Percentiles rank a stretch among this genome's conserved stretches.
Evolutionary conservation across 2,113 vertebrate genomes (phyloP).

Genomic region (Sporophila hypoxantha): DNA sequence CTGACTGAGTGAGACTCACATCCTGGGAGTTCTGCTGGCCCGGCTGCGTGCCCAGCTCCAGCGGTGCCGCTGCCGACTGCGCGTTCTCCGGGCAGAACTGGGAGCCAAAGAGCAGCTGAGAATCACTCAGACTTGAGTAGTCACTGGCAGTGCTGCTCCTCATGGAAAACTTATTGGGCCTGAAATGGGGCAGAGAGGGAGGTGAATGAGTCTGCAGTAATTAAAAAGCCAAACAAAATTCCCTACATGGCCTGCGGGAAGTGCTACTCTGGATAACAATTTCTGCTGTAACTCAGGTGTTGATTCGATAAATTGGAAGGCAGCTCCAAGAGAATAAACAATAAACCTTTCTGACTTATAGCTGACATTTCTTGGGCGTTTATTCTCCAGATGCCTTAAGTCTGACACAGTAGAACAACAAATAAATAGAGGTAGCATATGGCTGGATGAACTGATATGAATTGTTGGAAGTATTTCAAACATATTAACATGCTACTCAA

Average conservation of each 20-base stretch:
- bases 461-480: slow-evolving; percentile 10
- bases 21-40: slow-evolving; percentile 84
- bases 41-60: slow-evolving; percentile 63
- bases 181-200: slow-evolving; percentile 35
- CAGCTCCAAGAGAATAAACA: not conserved
- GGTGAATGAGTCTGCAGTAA: not conserved
- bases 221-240: not conserved
- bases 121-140: slow-evolving; percentile 79
- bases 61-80: slow-evolving; percentile 66
- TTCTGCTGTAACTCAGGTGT: not conserved
- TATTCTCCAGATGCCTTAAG: not conserved
- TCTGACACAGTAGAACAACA: not conserved
- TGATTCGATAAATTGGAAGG: not conserved
- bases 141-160: slow-evolving; percentile 69
- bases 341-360: not conserved
- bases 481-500: not conserved
- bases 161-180: slow-evolving; percentile 53
- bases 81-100: slow-evolving; percentile 84
- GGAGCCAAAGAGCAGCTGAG: slow-evolving; percentile 86
- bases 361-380: not conserved
- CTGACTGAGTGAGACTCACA: slow-evolving; percentile 62
- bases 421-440: not conserved
- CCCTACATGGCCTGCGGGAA: not conserved
- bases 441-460: not conserved
- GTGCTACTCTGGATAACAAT: not conserved